Percentiles rank a stretch among this genome's conserved stretches.
phyloP scores from a whole-genome alignment of 1,140 invertebrate species.

The Hyles vespertilio region DNA sequence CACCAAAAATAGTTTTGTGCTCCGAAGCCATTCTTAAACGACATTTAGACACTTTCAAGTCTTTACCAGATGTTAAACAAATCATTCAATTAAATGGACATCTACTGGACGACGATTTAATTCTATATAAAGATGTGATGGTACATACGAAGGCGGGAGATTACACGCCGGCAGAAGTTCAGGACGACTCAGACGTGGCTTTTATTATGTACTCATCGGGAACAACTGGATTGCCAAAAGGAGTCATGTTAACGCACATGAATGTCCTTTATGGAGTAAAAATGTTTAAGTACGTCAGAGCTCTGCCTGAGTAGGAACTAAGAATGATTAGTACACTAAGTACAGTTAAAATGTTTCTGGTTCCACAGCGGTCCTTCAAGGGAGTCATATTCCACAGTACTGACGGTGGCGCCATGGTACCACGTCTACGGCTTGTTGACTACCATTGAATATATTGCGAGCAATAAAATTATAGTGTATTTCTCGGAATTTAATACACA shows the following conservation, averaged over 20 bases:
- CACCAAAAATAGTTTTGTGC: constrained; percentile 69
- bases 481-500: constrained; percentile 78
- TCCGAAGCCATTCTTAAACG: constrained; percentile 35
- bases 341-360: background rate
- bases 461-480: constrained; percentile 60
- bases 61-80: constrained; percentile 25
- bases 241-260: constrained; percentile 83
- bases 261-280: constrained; percentile 69
- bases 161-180: constrained; percentile 44
- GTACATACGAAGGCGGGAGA: constrained; percentile 19
- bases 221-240: constrained; percentile 87
- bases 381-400: constrained; percentile 9
- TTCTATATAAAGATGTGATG: constrained; percentile 37
- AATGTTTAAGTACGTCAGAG: constrained; percentile 28
- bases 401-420: constrained; percentile 59
- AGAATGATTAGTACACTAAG: background rate
- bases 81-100: constrained; percentile 37
- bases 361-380: constrained; percentile 13
- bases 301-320: too few relatives aligned
- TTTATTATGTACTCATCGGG: constrained; percentile 79
- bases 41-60: constrained; percentile 27
- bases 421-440: constrained; percentile 61
- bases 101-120: constrained; percentile 13
- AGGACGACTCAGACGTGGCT: constrained; percentile 49
- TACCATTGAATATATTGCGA: constrained; percentile 30